Conservation (phyloP, 2,113 vertebrate genomes). For the Daphoenositta chrysoptera region DNA sequence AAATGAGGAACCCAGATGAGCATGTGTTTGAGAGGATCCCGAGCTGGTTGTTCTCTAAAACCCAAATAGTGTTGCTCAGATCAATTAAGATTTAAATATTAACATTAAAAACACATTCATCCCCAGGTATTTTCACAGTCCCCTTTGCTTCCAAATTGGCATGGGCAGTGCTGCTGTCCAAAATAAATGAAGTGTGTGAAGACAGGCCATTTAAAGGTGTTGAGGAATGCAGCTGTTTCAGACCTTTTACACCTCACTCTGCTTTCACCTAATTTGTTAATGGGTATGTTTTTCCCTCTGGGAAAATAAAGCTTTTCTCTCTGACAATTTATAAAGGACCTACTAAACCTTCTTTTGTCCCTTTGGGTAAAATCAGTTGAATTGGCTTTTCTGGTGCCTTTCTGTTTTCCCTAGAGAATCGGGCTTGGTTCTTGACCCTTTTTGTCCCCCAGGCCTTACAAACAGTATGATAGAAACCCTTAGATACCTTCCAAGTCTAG, state of each 20-base stretch:
- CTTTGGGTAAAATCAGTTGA: not conserved
- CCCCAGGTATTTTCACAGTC: not conserved
- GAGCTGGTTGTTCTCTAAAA: not conserved
- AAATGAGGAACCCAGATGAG: not conserved
- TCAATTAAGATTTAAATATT: not conserved
- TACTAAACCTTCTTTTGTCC: not conserved
- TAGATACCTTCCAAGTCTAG: not conserved
- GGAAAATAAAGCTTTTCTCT: not conserved
- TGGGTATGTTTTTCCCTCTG: not conserved
- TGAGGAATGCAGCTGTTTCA: not conserved
- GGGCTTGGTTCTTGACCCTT: not conserved
- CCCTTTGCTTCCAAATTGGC: not conserved
- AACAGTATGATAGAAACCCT: not conserved
- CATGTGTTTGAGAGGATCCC: not conserved
- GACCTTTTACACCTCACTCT: not conserved
- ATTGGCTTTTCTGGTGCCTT: not conserved
- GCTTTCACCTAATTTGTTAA: constrained; percentile 36
- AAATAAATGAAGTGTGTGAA: constrained; percentile 6
- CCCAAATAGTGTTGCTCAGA: not conserved
- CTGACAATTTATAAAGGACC: not conserved
- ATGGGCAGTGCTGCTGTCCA: not conserved
- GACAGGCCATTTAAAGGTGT: not conserved
- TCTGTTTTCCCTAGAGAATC: not conserved
- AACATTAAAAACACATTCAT: not conserved
- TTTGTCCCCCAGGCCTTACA: not conserved